Conservation (phyloP, 2,888 invertebrate genomes). For the Scaptomyza tumidula region DNA sequence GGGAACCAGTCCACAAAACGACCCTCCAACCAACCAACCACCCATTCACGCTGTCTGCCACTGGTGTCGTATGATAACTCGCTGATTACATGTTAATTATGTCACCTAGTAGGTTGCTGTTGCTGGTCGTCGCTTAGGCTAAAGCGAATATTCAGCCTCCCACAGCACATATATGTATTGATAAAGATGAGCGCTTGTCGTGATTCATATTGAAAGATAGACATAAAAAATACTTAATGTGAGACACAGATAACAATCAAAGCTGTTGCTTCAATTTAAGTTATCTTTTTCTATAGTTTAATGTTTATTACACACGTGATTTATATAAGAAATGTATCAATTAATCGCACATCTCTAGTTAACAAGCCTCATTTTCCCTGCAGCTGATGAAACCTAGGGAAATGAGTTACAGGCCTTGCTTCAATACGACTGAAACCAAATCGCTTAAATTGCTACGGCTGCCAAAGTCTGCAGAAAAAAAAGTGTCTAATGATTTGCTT, state of each 20-base stretch:
- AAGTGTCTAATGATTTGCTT: slow-evolving; percentile 10
- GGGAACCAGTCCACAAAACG: slow-evolving; percentile 40
- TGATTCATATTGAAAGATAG: background rate
- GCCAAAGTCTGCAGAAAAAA: background rate
- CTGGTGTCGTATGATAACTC: slow-evolving; percentile 46
- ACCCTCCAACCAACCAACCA: slow-evolving; percentile 4
- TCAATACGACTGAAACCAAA: slow-evolving; percentile 26
- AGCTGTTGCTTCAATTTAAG: background rate
- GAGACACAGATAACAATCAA: background rate
- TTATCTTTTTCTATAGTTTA: too few relatives aligned
- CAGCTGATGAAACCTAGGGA: background rate
- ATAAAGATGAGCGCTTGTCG: slow-evolving; percentile 7
- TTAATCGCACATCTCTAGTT: slow-evolving; percentile 2
- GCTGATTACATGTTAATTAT: slow-evolving; percentile 69
- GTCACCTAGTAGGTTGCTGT: slow-evolving; percentile 44
- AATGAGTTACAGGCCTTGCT: slow-evolving; percentile 24
- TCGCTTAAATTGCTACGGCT: slow-evolving; percentile 16
- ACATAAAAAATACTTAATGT: background rate
- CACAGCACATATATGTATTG: background rate
- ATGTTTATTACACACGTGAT: background rate
- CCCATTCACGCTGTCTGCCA: slow-evolving; percentile 19
- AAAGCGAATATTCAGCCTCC: background rate
- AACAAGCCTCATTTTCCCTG: slow-evolving; percentile 1
- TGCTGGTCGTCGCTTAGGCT: slow-evolving; percentile 17
- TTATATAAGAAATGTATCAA: background rate